Evolutionary conservation across 2,888 invertebrate genomes (phyloP), one percentile per base, ranked within the genome.

Genomic region (Boloria euphrosyne): DNA sequence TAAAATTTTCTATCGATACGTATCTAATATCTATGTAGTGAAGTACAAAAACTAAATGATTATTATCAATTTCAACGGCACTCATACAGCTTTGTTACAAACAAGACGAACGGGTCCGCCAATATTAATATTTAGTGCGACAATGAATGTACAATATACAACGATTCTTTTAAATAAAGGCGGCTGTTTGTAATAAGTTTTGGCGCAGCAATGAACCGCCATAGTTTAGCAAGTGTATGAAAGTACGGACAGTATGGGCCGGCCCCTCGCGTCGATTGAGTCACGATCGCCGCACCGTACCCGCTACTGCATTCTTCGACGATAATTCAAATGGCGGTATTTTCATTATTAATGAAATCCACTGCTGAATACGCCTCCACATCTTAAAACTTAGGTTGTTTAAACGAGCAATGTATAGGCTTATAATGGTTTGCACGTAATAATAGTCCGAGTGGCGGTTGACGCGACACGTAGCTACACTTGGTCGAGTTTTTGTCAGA

Each of bases 281-380:
- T 86, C 86, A 85, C 85, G 84, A 84, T 82, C 80, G 68, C 80
- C 82, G 84, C 82, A 81, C 82, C 71, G 76, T 75, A 80, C 80
- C 78, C 69, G 44, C 60, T 51, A 80, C 79, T 77, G 78, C 79
- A 82, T 78, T 78, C 76, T 75, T 74, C 74, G 72, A 73, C 73
- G 74, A 80, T 80, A 79, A 80, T 78, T 76, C 73, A 70, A 70
- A 54, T 67, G 71, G 72, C 73, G 74, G 76, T 74, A 62, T 65
- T 67, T 60, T 58, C 66, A 69, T 63, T 68, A 64, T 64, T 59
- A 60, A 64, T 52, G 14, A 18, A 47, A 72, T 81, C 77, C 83
- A 85, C 75, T 79, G 80, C 80, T 70, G 71, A 72, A 68, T 75
- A 66, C 47, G 67, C 62, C 69, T 43, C 43, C 51, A 55, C 46